These are phyloP conservation scores for Serilophus lunatus DNA, from an alignment of 2,113 vertebrate genomes.

Conservation along the genomic window DNA sequence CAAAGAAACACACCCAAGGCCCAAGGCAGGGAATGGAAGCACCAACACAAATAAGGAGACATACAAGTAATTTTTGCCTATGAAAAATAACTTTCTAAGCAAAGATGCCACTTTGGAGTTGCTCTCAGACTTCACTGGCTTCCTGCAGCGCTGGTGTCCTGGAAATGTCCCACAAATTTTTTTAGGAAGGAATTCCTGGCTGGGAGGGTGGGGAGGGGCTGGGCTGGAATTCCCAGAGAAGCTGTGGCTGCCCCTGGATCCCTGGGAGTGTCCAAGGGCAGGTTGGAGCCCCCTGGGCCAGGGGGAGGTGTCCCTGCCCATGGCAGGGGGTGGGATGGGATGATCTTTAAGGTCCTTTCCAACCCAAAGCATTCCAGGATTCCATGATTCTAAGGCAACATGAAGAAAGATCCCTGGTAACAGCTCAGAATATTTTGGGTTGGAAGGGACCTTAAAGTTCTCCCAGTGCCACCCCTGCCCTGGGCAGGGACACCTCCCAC, in stretches of 20 bases:
- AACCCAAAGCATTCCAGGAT: background rate
- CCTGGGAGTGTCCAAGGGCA: background rate
- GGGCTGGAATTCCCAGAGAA: background rate
- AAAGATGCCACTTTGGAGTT: background rate
- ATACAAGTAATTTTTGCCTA: background rate
- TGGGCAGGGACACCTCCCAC: background rate
- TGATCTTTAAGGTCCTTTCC: background rate
- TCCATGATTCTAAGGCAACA: background rate
- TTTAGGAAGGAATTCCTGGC: background rate
- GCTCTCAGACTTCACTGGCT: background rate
- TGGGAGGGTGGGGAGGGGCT: background rate
- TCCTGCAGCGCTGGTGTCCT: background rate
- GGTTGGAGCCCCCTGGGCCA: background rate
- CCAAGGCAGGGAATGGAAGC: background rate
- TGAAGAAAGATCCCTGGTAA: background rate
- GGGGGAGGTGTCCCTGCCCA: background rate
- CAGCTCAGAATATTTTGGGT: background rate
- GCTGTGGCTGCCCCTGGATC: background rate
- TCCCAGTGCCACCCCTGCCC: background rate
- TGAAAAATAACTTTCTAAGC: background rate
- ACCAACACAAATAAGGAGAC: background rate
- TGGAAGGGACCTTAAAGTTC: background rate
- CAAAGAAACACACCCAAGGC: background rate
- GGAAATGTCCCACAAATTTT: background rate
- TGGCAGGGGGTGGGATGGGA: background rate